Evolutionary conservation across 2,113 vertebrate species (phyloP), one percentile per base, ranked within the genome.

Genomic region (Erinaceus europaeus): DNA sequence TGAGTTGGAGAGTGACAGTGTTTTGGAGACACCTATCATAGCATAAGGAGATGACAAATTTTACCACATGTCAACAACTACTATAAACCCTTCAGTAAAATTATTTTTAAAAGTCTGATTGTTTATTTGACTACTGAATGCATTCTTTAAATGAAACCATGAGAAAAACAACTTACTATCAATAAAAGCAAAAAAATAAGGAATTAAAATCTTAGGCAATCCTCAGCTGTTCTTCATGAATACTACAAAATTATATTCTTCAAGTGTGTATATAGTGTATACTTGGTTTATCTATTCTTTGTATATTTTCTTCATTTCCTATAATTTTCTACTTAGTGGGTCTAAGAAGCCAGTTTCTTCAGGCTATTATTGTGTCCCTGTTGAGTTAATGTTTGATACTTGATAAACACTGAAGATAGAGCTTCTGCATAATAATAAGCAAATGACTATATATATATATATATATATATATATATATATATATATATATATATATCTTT

Each of bases 241-340:
- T 65, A 3, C 61, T 61, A 72, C 76, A 15, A 38, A 53, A 73
- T n/a, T 53, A 29, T 59, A 44, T 57, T 50, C 14, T 0, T 44
- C 38, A 62, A 4, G 27, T 53, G 14, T 5, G 9, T 4, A 69
- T n/a, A 46, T 62, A 10, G 2, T 50, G 90, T 82, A 25, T 40
- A 14, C 59, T 67, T 89, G 59, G 34, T 32, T 86, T 36, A 38
- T 61, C 4, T 40, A 40, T 27, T 67, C 36, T 38, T 14, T 89
- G 8, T 52, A 14, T 25, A 68, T 61, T 79, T 69, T 81, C 21
- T 61, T 90, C 18, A 79, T 59, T 81, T 72, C 86, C 34, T 90
- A 4, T 52, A 48, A 81, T 48, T 53, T 84, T 38, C 32, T 20
- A n/a, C 25, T 27, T 34, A 71, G 1, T 40, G 1, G 8, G 4